phyloP scores from a whole-genome alignment of 2,113 vertebrate genomes.

The Pholis gunnellus region DNA sequence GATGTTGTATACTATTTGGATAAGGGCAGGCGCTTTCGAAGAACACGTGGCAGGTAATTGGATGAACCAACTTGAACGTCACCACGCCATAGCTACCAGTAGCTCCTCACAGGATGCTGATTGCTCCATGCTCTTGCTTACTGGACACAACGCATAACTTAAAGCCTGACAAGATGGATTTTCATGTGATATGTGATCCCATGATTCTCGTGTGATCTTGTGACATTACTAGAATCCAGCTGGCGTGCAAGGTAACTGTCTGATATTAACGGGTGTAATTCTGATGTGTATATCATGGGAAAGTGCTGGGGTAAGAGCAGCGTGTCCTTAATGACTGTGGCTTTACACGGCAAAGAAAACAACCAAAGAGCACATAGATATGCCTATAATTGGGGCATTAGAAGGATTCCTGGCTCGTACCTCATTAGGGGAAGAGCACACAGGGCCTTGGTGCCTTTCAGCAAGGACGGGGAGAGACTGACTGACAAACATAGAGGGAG shows the following conservation, averaged over 20 bases:
- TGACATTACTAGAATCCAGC: background rate
- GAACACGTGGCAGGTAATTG: background rate
- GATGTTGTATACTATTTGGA: background rate
- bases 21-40: background rate
- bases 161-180: background rate
- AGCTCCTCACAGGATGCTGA: background rate
- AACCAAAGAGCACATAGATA: constrained; percentile 42
- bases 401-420: constrained; percentile 56
- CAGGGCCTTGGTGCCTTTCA: constrained; percentile 43
- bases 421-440: constrained; percentile 67
- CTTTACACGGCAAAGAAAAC: constrained; percentile 68
- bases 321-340: constrained; percentile 54
- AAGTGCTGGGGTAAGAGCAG: constrained; percentile 47
- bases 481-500: background rate
- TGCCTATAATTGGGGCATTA: constrained; percentile 69
- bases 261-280: constrained; percentile 65
- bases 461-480: constrained; percentile 19
- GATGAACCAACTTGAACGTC: no score
- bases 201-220: background rate
- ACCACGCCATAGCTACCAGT: background rate
- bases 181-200: no score
- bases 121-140: no score
- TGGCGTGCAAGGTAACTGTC: background rate
- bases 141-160: background rate
- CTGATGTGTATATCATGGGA: constrained; percentile 51